These are phyloP conservation scores for Bufo bufo DNA, from an alignment of 2,113 vertebrate genomes.

Conservation along the genomic window DNA sequence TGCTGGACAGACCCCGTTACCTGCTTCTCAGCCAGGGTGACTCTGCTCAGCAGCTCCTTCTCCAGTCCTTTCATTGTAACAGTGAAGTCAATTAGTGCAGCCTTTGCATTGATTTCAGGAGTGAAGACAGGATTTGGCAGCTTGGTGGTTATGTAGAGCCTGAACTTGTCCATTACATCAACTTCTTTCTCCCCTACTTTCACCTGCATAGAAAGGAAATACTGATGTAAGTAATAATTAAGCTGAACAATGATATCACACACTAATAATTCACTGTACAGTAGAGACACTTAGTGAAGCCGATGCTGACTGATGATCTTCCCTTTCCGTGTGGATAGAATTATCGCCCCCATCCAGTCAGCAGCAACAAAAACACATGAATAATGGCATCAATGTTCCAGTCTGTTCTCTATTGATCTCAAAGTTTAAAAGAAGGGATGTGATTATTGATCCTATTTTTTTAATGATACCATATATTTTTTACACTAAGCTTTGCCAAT, in stretches of 20 bases:
- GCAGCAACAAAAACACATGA: no score
- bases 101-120: conserved; percentile 91
- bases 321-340: no score
- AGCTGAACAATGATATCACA: background rate
- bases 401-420: no score
- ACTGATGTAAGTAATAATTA: background rate
- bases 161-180: conserved; percentile 90
- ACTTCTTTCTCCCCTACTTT: conserved; percentile 95
- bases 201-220: conserved; percentile 73
- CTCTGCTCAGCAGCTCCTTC: conserved; percentile 93
- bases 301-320: no score
- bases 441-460: no score
- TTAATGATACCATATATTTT: no score
- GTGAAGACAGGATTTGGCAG: conserved; percentile 91
- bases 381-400: no score
- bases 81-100: conserved; percentile 93
- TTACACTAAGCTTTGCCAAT: no score
- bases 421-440: no score
- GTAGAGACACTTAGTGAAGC: no score
- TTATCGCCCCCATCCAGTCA: no score
- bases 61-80: conserved; percentile 95
- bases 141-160: conserved; percentile 92
- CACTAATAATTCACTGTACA: no score
- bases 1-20: conserved; percentile 65
- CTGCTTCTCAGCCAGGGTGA: conserved; percentile 94